Base-by-base conservation (phyloP, 2,113 vertebrate species). In the Strigops habroptila region DNA sequence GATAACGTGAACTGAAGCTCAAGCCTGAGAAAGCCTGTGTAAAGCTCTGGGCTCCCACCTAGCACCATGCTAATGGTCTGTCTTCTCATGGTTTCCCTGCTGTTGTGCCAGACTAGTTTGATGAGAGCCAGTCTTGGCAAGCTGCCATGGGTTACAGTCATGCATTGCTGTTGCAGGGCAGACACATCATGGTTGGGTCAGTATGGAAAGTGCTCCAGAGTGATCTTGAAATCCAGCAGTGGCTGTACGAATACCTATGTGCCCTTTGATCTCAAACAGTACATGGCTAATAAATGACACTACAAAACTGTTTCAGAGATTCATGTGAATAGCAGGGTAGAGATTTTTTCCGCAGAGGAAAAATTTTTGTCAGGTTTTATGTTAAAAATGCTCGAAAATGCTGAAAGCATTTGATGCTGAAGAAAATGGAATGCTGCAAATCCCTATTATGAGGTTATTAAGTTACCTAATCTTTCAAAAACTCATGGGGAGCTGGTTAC, bases 111-210 rank as follows among this genome's bases (percentile, higher is more conserved):
- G 59, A 6, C 41, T 41, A 35, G 64, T 74, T 49, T 71, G 49
- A 65, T 73, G 83, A 0, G 11, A 91, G 37, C 28, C 3, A 3
- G 27, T 76, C 48, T 87, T 85, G 69, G 48, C 48, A 64, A 68
- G 24, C 37, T 49, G 41, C 59, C 16, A 7, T 3, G 8, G 59
- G 3, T 46, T 53, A 51, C 51, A 51, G 60, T 31, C 49, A 21
- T 18, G 31, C 19, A 0, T 10, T 74, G 25, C 53, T 73, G 25
- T 7, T 39, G 49, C 62, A 37, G 49, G 33, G 62, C 74, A 75
- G 37, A 22, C 10, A 5, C 22, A 7, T 37, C 8, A 3, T 0
- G 1, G 24, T 5, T 79, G 51, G n/a, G 27, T 43, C 52, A 48
- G 28, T 8, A 18, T 8, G 25, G 67, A 41, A 74, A 53, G 52